Evolutionary conservation across 2,113 vertebrate species (phyloP).

Genomic region (Lophochroa leadbeateri): DNA sequence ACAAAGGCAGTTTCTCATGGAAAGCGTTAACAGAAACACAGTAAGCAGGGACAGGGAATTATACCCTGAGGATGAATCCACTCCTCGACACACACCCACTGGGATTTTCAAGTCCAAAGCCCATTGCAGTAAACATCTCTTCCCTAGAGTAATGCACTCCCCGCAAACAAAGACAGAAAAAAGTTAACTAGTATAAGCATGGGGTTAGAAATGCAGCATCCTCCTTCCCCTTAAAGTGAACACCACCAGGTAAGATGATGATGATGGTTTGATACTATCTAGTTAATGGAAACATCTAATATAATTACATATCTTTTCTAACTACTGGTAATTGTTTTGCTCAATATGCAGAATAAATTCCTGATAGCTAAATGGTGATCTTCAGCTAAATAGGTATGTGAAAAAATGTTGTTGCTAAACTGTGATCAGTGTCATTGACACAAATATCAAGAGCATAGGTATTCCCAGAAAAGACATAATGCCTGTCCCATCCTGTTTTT

Average conservation of each 20-base stretch:
- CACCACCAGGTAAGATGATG: not conserved
- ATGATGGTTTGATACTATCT: not conserved
- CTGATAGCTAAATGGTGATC: not conserved
- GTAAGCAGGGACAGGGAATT: not conserved
- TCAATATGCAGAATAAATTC: not conserved
- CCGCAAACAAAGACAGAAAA: not conserved
- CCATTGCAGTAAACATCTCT: not conserved
- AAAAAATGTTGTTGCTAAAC: not conserved
- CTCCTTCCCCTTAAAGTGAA: not conserved
- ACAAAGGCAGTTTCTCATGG: constrained; percentile 8
- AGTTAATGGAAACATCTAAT: not conserved
- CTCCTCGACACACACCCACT: not conserved
- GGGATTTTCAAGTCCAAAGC: not conserved
- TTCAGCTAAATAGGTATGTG: not conserved
- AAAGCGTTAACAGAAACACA: not conserved
- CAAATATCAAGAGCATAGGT: not conserved
- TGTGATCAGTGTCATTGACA: not conserved
- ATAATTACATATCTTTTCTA: not conserved
- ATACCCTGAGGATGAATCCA: not conserved
- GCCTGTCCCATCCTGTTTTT: not conserved
- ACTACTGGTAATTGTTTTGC: not conserved
- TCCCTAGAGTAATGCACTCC: not conserved
- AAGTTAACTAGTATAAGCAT: not conserved
- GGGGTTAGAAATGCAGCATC: not conserved
- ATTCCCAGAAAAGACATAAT: not conserved